These are phyloP conservation scores for Tribolium freemani DNA, from an alignment of 2,888 invertebrate species.

Conservation along the genomic window DNA sequence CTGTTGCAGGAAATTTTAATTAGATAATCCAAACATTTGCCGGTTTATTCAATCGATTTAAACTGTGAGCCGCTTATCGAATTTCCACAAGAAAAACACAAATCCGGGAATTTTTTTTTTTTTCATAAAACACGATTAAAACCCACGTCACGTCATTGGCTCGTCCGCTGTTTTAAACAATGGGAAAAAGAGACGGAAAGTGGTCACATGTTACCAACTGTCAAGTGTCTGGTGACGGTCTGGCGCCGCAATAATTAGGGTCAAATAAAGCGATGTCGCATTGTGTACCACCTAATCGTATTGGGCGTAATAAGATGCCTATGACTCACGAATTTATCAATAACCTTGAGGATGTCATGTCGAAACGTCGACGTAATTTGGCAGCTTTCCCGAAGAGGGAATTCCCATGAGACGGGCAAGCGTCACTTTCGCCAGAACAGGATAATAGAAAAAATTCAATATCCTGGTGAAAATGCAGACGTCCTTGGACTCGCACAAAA, in stretches of 20 bases:
- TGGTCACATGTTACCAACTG: conserved; percentile 27
- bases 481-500: conserved; percentile 1
- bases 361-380: conserved; percentile 3
- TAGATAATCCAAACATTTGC: not conserved
- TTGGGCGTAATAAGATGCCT: conserved; percentile 14
- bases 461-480: not conserved
- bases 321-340: conserved; percentile 5
- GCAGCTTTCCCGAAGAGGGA: conserved; percentile 7
- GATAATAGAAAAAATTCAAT: not conserved
- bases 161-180: conserved; percentile 17
- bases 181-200: conserved; percentile 19
- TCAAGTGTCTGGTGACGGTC: conserved; percentile 47
- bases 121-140: not conserved
- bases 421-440: not conserved
- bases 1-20: not conserved
- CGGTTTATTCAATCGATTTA: not conserved
- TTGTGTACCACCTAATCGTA: conserved; percentile 37
- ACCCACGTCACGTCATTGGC: conserved; percentile 14
- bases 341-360: not conserved
- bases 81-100: not conserved
- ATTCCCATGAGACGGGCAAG: conserved; percentile 1
- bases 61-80: not conserved
- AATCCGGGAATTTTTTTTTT: not conserved
- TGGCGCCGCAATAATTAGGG: conserved; percentile 59
- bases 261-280: conserved; percentile 49